These are phyloP conservation scores for Otocyon megalotis DNA, from an alignment of 2,113 vertebrate species.

Conservation along the genomic window DNA sequence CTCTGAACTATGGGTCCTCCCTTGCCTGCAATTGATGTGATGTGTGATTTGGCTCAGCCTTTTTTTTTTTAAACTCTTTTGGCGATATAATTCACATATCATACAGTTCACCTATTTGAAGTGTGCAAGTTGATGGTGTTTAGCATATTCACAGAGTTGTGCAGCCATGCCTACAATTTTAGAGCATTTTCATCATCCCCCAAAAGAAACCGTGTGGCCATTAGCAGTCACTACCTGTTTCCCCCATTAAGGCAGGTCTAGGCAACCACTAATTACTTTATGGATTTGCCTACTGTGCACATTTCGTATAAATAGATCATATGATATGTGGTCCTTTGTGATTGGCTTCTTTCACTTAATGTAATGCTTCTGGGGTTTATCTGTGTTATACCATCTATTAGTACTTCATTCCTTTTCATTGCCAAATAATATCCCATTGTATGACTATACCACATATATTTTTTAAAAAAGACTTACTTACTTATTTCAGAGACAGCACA, in stretches of 20 bases:
- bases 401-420: background rate
- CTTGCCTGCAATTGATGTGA: background rate
- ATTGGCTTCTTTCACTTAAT: background rate
- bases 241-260: background rate
- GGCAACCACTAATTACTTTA: background rate
- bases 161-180: background rate
- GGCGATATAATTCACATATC: background rate
- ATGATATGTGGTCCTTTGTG: background rate
- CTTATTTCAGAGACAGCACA: background rate
- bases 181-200: background rate
- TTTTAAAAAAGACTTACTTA: background rate
- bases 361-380: background rate
- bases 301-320: background rate
- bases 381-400: no score
- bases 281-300: background rate
- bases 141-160: background rate
- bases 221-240: background rate
- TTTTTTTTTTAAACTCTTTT: background rate
- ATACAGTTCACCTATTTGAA: background rate
- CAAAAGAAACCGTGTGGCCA: background rate
- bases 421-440: background rate
- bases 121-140: background rate
- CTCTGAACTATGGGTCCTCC: background rate
- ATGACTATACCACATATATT: background rate
- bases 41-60: background rate